Evolutionary conservation across 23 tunicate genomes (phyloP), one percentile per base, ranked within the genome.

Genomic region (Clavelina lepadiformis): DNA sequence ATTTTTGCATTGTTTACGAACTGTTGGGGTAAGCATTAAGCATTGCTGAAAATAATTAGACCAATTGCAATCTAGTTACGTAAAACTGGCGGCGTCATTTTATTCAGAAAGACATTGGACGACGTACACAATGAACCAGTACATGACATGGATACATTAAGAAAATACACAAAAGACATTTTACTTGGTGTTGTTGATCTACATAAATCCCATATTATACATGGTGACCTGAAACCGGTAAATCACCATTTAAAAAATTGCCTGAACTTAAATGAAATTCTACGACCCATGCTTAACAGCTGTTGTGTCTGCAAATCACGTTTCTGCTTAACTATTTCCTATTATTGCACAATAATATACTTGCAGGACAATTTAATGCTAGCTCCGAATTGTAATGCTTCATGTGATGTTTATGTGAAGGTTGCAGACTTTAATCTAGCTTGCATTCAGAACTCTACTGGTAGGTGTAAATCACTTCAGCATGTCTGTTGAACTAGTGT

Each of bases 171-270:
- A 15, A 20, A 33, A 13, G 91, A 81, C 36, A 75, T 89, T 46
- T 38, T 94, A 29, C 69, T n/a, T 3, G 85, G 86, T 5, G 3
- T 94, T 35, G 35, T 32, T 26, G 38, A 65, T n/a, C 72, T 94
- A 41, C 85, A 94, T 46, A 31, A 82, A 29, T 57, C 69, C 18
- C 60, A 76, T 34, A 67, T 94, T 35, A 73, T 94, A 23, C 99
- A 94, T 56, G 94, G 88, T 13, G 99, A 94, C 33, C 35, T 94
- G 31, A 94, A 94, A 76, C 99, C 99, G 55, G 99, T 94, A 75
- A 61, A 77, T 63, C 19, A 18, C n/a, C n/a, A n/a, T n/a, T n/a
- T n/a, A n/a, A n/a, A n/a, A n/a, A n/a, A n/a, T n/a, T n/a, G n/a
- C n/a, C n/a, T n/a, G n/a, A n/a, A n/a, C n/a, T n/a, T n/a, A n/a